These are phyloP conservation scores for Actinernus sp. DNA, from an alignment of 92 coral and sea anemone genomes.

Conservation along the genomic window DNA sequence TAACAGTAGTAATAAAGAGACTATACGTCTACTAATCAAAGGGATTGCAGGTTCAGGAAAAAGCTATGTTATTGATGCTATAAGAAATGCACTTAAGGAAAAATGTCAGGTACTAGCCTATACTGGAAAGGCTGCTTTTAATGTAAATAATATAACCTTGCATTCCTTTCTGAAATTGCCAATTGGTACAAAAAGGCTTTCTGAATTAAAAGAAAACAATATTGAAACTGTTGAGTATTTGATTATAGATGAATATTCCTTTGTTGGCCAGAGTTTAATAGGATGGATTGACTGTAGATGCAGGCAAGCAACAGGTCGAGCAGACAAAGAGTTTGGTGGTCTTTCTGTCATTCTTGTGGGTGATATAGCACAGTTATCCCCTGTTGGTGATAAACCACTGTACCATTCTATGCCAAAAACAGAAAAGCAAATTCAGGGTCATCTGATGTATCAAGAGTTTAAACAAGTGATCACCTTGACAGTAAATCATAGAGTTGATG, in stretches of 20 bases:
- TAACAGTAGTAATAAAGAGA: constrained; percentile 3
- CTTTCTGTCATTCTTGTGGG: constrained; percentile 66
- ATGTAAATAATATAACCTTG: constrained; percentile 52
- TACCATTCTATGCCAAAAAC: constrained; percentile 53
- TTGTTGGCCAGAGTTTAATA: constrained; percentile 59
- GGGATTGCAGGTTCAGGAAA: constrained; percentile 7
- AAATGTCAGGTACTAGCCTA: constrained; percentile 28
- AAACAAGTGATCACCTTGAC: constrained; percentile 63
- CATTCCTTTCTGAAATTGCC: constrained; percentile 61
- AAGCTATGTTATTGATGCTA: constrained; percentile 7
- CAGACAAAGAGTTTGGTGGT: constrained; percentile 46
- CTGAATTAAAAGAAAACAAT: constrained; percentile 60
- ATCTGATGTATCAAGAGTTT: constrained; percentile 61
- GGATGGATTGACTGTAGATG: constrained; percentile 44
- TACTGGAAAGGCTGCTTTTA: constrained; percentile 64
- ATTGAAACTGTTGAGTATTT: constrained; percentile 52
- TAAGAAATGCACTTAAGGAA: constrained; percentile 2
- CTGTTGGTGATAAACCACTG: constrained; percentile 73
- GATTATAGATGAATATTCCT: constrained; percentile 69
- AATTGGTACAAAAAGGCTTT: constrained; percentile 55
- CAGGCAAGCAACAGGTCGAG: constrained; percentile 56
- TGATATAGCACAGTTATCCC: constrained; percentile 72
- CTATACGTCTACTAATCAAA: constrained; percentile 1
- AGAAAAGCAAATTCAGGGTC: constrained; percentile 60
- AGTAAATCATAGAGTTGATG: constrained; percentile 77